phyloP scores from a whole-genome alignment of 2,113 vertebrate genomes.

The Mirounga angustirostris region DNA sequence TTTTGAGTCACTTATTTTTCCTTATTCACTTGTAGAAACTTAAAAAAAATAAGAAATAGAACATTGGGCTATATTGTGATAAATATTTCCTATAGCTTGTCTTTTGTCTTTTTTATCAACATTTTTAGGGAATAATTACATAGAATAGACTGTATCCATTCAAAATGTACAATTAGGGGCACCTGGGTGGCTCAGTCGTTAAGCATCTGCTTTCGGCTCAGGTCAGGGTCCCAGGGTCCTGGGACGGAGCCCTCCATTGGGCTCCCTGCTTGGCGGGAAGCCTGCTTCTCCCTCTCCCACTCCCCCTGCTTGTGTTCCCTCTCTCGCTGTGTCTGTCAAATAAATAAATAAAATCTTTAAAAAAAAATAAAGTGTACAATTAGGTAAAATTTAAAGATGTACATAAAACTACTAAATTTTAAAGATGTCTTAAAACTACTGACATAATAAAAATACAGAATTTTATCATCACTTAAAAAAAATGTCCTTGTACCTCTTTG shows the following conservation, averaged over 20 bases:
- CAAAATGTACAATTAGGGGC: neutral
- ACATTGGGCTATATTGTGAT: neutral
- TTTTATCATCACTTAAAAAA: neutral
- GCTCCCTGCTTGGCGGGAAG: no score
- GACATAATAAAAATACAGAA: neutral
- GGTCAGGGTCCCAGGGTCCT: no score
- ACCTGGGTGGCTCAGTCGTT: no score
- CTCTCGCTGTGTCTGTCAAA: no score
- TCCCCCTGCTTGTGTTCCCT: no score
- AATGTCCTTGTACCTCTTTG: neutral
- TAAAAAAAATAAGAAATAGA: neutral
- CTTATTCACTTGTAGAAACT: neutral
- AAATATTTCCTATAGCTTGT: neutral
- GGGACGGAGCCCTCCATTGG: no score
- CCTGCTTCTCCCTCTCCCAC: no score
- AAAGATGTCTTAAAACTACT: neutral
- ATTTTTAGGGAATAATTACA: neutral
- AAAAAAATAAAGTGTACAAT: neutral
- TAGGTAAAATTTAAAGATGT: neutral
- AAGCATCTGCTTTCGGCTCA: no score
- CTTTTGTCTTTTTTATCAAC: neutral
- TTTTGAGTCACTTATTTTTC: neutral
- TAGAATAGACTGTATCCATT: neutral
- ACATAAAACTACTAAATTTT: neutral
- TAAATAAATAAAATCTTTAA: no score